Conservation (phyloP, 2,888 invertebrate species). For the Thymelicus acteon region DNA sequence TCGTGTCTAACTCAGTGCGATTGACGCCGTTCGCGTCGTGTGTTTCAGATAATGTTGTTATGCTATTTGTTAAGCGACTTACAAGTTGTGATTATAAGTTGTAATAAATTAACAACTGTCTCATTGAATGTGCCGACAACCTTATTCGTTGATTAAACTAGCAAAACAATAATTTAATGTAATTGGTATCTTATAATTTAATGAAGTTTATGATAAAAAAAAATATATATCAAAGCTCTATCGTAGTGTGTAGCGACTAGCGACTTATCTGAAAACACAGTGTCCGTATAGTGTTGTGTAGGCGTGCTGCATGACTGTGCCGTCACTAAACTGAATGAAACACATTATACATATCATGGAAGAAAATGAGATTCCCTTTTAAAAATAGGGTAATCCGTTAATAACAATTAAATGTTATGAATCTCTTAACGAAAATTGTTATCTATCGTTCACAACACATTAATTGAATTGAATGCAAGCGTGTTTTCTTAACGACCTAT, state of each 20-base stretch:
- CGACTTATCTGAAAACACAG: slow-evolving; percentile 40
- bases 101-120: not conserved
- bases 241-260: slow-evolving; percentile 39
- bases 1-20: slow-evolving; percentile 68
- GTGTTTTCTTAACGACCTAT: slow-evolving; percentile 14
- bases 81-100: not conserved
- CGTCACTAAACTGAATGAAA: slow-evolving; percentile 16
- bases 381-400: not conserved
- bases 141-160: too few species aligned
- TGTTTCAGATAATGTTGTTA: slow-evolving; percentile 42
- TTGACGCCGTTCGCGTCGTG: slow-evolving; percentile 42
- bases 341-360: slow-evolving; percentile 11
- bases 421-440: not conserved
- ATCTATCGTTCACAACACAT: not conserved
- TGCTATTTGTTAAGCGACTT: slow-evolving; percentile 19
- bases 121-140: not conserved
- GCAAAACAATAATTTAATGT: not conserved
- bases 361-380: not conserved
- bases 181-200: not conserved
- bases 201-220: not conserved
- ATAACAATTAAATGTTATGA: not conserved
- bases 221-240: slow-evolving; percentile 3
- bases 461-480: not conserved
- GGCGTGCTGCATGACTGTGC: slow-evolving; percentile 56
- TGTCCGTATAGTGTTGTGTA: slow-evolving; percentile 51